Base-by-base conservation (phyloP, 2,888 invertebrate genomes). In the Cerastis leucographa region DNA sequence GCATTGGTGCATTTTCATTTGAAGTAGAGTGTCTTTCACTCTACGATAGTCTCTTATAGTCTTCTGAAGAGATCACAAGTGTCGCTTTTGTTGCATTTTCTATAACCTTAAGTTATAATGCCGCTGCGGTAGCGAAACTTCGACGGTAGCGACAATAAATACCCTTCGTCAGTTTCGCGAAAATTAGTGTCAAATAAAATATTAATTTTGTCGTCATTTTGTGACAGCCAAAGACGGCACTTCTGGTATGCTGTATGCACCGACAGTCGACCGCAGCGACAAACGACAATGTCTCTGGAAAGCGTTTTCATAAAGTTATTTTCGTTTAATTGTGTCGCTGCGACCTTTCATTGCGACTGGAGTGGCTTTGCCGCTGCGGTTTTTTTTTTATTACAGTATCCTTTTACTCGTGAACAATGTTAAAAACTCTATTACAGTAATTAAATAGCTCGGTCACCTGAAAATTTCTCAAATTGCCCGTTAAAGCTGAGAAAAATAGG, bases 361-460 rank as follows among this genome's bases (percentile, higher is more conserved):
- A 22, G 11, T 22, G 51, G 9, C 22, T 22, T 51, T 11, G n/a
- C n/a, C n/a, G 11, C 51, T 22, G 22, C 22, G 1, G 22, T 22
- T 25, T 56, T 54, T 56, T 54, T 54, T 56, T 54, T 25, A 56
- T 56, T 14, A 6, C 14, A 25, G 25, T 56, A 56, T 25, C 11
- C 4, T 61, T 29, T 35, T 35, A 61, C 9, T 61, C 35, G 11
- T 35, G 35, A 61, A 61, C 9, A 61, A 61, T 35, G 35, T 35
- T 11, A 61, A 9, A 35, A 0, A 61, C 19, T 35, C 61, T 19
- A 29, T 0, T 19, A 61, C 19, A 42, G 22, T 64, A 42, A 64
- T 42, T 64, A 64, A 64, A 64, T 73, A 73, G 29, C n/a, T 74
- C 51, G 42, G 78, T 75, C 81, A 81, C 69, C 68, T 71, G 73